Percentiles rank a stretch among this genome's conserved stretches.
Conservation (phyloP, 2,113 vertebrate species). For the Octodon degus region DNA sequence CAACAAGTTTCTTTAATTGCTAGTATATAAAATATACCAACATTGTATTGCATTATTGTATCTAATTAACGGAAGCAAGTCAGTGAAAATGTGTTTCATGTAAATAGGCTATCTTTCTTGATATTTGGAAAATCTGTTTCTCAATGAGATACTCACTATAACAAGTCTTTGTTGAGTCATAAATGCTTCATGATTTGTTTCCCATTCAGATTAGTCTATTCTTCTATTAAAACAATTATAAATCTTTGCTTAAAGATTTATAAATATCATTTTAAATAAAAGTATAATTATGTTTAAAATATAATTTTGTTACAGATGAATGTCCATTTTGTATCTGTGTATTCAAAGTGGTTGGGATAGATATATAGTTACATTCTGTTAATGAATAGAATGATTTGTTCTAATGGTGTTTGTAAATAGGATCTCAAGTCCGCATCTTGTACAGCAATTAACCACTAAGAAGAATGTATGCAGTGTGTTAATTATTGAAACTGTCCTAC, state of each 20-base stretch:
- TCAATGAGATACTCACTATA: constrained; percentile 33
- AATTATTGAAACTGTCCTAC: no score
- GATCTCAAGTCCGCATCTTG: no score
- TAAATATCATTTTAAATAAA: background rate
- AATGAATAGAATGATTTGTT: no score
- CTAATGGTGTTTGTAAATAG: no score
- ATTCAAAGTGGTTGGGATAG: no score
- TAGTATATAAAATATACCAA: constrained; percentile 1
- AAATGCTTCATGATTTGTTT: constrained; percentile 52
- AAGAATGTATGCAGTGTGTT: no score
- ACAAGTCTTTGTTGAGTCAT: constrained; percentile 30
- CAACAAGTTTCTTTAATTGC: constrained; percentile 21
- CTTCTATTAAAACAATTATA: constrained; percentile 8
- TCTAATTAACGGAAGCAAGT: constrained; percentile 49
- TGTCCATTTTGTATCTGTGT: no score
- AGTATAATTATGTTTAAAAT: background rate
- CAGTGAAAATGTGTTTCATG: background rate
- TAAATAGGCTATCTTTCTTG: background rate
- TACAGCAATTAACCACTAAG: no score
- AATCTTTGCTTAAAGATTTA: background rate
- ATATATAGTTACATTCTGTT: no score
- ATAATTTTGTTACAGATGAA: no score
- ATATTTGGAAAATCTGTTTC: constrained; percentile 48
- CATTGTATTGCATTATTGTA: background rate
- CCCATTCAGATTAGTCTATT: constrained; percentile 19